Base-by-base conservation (phyloP, 2,888 invertebrate genomes). In the Mimas tiliae region DNA sequence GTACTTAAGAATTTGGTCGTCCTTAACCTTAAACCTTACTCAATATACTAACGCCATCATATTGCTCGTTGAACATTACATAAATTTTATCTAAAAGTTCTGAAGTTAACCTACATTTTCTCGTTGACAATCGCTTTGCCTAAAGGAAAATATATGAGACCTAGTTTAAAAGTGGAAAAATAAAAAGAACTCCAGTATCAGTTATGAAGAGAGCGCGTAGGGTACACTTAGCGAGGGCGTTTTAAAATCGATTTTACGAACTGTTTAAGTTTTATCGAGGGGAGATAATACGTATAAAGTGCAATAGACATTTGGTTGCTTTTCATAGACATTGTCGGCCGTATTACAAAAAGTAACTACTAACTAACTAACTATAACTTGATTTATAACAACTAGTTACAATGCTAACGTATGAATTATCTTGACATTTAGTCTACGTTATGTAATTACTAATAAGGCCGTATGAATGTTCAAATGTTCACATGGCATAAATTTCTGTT, bases 201-300 rank as follows among this genome's bases (percentile, higher is more conserved):
- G 42, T 58, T 58, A 58, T 58, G 42, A 58, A 58, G 19, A 58
- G 58, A 19, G 58, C 38, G 42, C 42, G 58, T 42, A 58, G 42
- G 58, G 58, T 42, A 58, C 38, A 58, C 58, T 58, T 58, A 58
- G 42, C 58, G 58, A 38, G 38, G 58, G 58, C 38, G 58, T 42
- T 58, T 53, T 42, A 58, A 6, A 42, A 42, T 58, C 58, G 42
- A 58, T 58, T 58, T 19, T 42, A 42, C 16, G 42, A 42, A 58
- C 42, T 58, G 58, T 55, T 52, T 52, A 42, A 58, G 58, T 58
- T 58, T 19, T 58, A 58, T 58, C 42, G 58, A 58, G 19, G 19
- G 38, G 42, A 11, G 11, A 0, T 58, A 58, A 38, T 58, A 12
- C 58, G 58, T 58, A 42, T 58, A 38, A 16, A 19, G 1, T 58